Evolutionary conservation across 2,113 vertebrate genomes (phyloP).

Genomic region (Osmerus eperlanus): DNA sequence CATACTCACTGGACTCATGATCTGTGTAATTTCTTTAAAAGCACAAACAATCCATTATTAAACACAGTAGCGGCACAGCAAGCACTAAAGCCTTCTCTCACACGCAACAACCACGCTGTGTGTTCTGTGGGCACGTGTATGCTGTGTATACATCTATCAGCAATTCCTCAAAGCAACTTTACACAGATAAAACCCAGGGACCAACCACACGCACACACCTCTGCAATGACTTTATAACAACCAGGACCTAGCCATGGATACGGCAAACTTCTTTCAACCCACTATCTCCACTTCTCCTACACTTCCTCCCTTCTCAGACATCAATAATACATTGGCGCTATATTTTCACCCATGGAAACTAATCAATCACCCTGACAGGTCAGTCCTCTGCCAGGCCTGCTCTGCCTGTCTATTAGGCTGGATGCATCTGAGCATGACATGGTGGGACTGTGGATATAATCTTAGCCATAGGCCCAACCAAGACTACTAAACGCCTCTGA

Average conservation of each 20-base stretch:
- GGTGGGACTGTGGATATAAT: background rate
- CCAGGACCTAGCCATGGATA: background rate
- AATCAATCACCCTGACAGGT: conserved; percentile 56
- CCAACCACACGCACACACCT: no score
- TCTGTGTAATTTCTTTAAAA: conserved; percentile 53
- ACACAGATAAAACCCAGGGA: no score
- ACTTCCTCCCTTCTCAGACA: conserved; percentile 21
- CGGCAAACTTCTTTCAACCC: conserved; percentile 24
- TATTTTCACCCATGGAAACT: conserved; percentile 54
- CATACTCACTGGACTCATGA: conserved; percentile 26
- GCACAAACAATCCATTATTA: conserved; percentile 60
- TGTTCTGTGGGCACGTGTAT: background rate
- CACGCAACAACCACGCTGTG: conserved; percentile 9
- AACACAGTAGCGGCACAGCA: conserved; percentile 36
- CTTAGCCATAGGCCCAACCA: background rate
- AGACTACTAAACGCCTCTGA: background rate
- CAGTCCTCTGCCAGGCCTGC: conserved; percentile 23
- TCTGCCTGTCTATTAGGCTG: conserved; percentile 23
- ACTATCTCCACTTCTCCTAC: conserved; percentile 24
- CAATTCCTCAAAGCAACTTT: no score
- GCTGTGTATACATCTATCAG: background rate
- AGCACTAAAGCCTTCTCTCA: conserved; percentile 34
- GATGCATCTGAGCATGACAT: background rate
- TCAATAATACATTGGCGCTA: conserved; percentile 59
- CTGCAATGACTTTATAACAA: background rate